A percentile compares a stretch with the other conserved stretches of the same genome.
phyloP scores from a whole-genome alignment of 1,140 invertebrate species.

The Drosophila teissieri region DNA sequence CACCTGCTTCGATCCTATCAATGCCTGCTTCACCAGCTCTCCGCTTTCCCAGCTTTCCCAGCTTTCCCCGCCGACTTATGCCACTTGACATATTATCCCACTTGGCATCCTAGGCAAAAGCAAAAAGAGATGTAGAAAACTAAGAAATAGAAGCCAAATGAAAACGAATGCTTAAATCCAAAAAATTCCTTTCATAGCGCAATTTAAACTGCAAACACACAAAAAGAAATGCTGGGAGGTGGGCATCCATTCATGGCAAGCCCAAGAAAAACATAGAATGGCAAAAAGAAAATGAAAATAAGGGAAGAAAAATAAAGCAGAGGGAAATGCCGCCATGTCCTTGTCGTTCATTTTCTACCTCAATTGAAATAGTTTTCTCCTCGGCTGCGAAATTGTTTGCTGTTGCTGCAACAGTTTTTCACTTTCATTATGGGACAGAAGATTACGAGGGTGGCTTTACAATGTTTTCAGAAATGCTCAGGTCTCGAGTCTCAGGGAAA shows the following conservation, averaged over 20 bases:
- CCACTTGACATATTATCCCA: slow-evolving; percentile 63
- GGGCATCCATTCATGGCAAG: slow-evolving; percentile 62
- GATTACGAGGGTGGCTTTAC: slow-evolving; percentile 35
- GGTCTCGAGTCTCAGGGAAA: not conserved
- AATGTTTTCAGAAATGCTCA: not conserved
- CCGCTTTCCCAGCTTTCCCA: not conserved
- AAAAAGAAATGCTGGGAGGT: slow-evolving; percentile 23
- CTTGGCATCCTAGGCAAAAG: slow-evolving; percentile 51
- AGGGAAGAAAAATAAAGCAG: slow-evolving; percentile 11
- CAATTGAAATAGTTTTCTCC: slow-evolving; percentile 80
- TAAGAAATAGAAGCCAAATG: slow-evolving; percentile 46
- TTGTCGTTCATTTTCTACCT: slow-evolving; percentile 81
- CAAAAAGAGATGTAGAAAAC: slow-evolving; percentile 3
- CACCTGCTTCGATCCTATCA: slow-evolving; percentile 62
- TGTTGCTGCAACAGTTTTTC: slow-evolving; percentile 70
- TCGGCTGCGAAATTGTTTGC: slow-evolving; percentile 42
- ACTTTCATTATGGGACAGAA: slow-evolving; percentile 69
- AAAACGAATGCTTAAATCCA: slow-evolving; percentile 74
- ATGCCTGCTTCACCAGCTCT: slow-evolving; percentile 62
- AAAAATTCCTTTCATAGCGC: slow-evolving; percentile 77
- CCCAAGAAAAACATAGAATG: slow-evolving; percentile 40
- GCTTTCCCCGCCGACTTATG: slow-evolving; percentile 30
- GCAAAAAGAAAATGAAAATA: slow-evolving; percentile 34
- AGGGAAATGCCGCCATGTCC: slow-evolving; percentile 73
- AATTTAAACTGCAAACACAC: slow-evolving; percentile 78